These are phyloP conservation scores for Clarias macrocephalus DNA, from an alignment of 2,113 vertebrate genomes.

Conservation along the genomic window DNA sequence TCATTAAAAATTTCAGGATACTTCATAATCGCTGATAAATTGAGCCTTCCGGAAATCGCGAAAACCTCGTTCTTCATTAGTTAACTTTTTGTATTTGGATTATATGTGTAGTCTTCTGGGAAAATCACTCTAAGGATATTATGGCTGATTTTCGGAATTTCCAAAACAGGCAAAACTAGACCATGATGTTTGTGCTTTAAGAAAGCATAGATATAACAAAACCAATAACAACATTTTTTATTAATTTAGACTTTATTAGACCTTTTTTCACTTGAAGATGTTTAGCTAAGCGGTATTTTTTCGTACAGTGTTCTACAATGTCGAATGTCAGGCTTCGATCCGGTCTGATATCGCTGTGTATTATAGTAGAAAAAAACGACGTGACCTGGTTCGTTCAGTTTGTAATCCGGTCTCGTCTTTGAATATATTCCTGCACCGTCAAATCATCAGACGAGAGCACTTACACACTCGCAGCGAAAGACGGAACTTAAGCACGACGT, in stretches of 20 bases:
- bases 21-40: not conserved
- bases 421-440: not conserved
- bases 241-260: not conserved
- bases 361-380: too few relatives aligned
- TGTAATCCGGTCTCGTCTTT: not conserved
- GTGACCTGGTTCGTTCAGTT: not conserved
- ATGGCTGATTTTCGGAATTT: not conserved
- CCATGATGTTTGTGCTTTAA: not conserved
- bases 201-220: not conserved
- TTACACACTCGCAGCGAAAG: not conserved
- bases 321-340: not conserved
- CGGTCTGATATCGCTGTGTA: not conserved
- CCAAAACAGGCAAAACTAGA: not conserved
- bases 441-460: not conserved
- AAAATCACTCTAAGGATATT: not conserved
- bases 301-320: not conserved
- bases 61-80: not conserved
- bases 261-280: not conserved
- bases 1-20: not conserved
- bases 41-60: not conserved
- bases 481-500: slow-evolving; percentile 26
- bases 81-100: not conserved
- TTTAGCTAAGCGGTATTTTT: not conserved
- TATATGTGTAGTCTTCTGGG: not conserved
- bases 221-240: not conserved